A percentile compares a stretch with the other conserved stretches of the same genome.
These are phyloP conservation scores for Mus spretus DNA, from an alignment of 2,797 vertebrate species.

Conservation along the genomic window DNA sequence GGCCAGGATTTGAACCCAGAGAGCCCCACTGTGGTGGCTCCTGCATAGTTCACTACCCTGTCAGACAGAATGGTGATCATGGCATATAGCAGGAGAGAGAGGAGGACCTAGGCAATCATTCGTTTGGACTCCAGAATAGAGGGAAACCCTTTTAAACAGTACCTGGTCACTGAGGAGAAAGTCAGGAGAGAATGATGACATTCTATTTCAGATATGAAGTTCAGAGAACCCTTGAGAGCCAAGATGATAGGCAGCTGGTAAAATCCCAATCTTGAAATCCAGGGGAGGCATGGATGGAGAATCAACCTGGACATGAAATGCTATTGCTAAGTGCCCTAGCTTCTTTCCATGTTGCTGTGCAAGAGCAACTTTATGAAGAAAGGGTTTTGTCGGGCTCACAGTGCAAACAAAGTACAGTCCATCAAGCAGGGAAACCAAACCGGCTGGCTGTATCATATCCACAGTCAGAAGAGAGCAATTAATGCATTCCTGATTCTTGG, in stretches of 20 bases:
- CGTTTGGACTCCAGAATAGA: neutral
- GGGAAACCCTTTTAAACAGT: neutral
- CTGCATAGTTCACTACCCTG: neutral
- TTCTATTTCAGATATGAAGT: neutral
- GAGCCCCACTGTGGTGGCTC: fast-evolving
- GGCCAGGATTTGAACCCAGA: neutral
- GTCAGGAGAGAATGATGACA: neutral
- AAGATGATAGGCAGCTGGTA: no score
- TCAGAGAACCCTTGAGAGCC: neutral
- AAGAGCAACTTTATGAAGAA: neutral
- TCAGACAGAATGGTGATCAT: neutral
- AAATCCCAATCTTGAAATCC: neutral
- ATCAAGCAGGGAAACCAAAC: neutral
- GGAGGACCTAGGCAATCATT: neutral
- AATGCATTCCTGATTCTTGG: neutral
- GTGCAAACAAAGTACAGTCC: neutral
- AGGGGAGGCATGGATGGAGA: neutral
- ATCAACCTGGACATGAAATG: neutral
- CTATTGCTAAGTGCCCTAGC: neutral
- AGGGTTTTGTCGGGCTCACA: neutral
- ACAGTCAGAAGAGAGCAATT: no score
- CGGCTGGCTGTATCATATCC: neutral
- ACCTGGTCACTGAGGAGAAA: neutral
- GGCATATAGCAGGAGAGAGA: neutral
- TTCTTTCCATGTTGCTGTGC: neutral